phyloP scores from a whole-genome alignment of 2,888 invertebrate genomes.

The Nasonia oneida region DNA sequence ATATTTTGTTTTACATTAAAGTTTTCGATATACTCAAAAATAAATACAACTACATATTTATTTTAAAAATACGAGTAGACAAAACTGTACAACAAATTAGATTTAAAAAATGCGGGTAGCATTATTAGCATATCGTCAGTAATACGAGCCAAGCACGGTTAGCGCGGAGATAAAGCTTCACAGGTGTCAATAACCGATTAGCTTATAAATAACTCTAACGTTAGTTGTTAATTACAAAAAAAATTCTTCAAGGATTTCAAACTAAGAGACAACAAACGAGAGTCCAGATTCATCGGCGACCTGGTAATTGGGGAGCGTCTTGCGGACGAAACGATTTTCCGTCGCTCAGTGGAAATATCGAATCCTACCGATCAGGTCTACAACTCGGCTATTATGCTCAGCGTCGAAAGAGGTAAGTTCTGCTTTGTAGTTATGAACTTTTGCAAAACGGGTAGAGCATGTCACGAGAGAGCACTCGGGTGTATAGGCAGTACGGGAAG shows the following conservation, averaged over 20 bases:
- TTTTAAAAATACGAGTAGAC: neutral
- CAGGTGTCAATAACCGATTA: neutral
- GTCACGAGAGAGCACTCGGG: neutral
- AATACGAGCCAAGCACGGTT: neutral
- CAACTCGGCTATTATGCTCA: constrained; percentile 69
- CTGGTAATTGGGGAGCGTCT: constrained; percentile 71
- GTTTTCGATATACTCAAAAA: too few species aligned
- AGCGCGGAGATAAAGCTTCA: neutral
- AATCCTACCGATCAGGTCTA: constrained; percentile 73
- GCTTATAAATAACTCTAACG: neutral
- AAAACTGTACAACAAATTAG: neutral
- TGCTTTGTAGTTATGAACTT: neutral
- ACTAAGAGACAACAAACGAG: constrained; percentile 37
- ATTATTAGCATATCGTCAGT: neutral
- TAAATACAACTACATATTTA: too few species aligned
- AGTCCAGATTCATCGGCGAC: constrained; percentile 73
- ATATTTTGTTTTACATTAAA: too few species aligned
- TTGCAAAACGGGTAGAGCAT: neutral
- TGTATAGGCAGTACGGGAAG: neutral
- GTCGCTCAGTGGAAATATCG: constrained; percentile 71
- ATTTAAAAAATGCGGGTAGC: neutral
- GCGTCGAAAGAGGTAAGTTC: constrained; percentile 71
- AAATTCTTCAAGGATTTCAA: constrained; percentile 21
- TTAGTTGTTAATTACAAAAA: neutral
- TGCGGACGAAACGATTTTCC: constrained; percentile 74